Evolutionary conservation across 1,140 invertebrate genomes (phyloP).

Genomic region (Brachionus calyciflorus): DNA sequence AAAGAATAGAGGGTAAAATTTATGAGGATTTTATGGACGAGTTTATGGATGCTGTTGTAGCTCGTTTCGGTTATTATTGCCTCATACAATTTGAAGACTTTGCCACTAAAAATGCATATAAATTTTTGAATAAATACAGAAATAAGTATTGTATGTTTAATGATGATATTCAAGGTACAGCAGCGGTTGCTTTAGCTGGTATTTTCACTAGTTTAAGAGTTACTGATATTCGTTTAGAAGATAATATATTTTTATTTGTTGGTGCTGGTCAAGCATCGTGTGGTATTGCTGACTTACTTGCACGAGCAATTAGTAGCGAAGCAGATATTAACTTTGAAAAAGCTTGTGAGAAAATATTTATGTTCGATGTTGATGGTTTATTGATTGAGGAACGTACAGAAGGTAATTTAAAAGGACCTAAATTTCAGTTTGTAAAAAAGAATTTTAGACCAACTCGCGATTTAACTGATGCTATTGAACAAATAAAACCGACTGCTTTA

Average conservation of each 20-base stretch:
- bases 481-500: constrained; percentile 56
- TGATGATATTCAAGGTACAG: constrained; percentile 62
- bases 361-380: constrained; percentile 59
- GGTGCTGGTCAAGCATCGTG: constrained; percentile 61
- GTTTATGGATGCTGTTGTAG: constrained; percentile 91
- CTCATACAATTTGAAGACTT: constrained; percentile 62
- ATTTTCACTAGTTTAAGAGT: constrained; percentile 54
- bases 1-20: constrained; percentile 75
- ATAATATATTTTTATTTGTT: constrained; percentile 58
- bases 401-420: constrained; percentile 55
- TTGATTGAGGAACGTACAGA: constrained; percentile 56
- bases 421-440: constrained; percentile 55
- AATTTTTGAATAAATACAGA: constrained; percentile 58
- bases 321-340: constrained; percentile 53
- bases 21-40: constrained; percentile 96
- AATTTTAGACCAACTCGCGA: constrained; percentile 51
- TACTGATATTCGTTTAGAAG: constrained; percentile 53
- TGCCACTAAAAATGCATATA: constrained; percentile 60
- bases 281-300: constrained; percentile 58
- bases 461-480: constrained; percentile 53
- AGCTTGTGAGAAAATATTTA: constrained; percentile 55
- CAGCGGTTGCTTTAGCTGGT: constrained; percentile 59
- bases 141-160: constrained; percentile 59
- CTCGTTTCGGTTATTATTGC: constrained; percentile 64
- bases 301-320: constrained; percentile 54